Conservation (phyloP, 2,797 vertebrate genomes). For the Synaphobranchus kaupii region DNA sequence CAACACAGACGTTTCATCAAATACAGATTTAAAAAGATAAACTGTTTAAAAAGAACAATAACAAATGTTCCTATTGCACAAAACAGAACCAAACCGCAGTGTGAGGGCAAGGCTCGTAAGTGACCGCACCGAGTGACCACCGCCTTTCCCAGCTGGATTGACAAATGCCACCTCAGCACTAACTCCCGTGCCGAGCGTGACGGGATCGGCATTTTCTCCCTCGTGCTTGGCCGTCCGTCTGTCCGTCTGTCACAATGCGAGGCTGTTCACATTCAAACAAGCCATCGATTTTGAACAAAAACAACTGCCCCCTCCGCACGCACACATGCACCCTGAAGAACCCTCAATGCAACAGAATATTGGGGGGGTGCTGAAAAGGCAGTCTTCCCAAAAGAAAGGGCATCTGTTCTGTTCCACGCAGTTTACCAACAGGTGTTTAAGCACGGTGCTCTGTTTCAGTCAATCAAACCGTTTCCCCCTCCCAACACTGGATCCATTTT, state of each 20-base stretch:
- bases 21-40: background rate
- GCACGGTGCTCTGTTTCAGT: conserved; percentile 36
- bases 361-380: background rate
- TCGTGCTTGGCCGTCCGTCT: no score
- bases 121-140: no score
- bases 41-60: background rate
- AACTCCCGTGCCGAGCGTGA: background rate
- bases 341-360: background rate
- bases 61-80: background rate
- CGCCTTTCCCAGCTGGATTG: background rate
- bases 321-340: background rate
- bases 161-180: background rate
- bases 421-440: conserved; percentile 45
- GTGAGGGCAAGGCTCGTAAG: background rate
- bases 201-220: background rate
- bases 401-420: conserved; percentile 35
- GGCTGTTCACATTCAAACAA: background rate
- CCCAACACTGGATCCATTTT: background rate
- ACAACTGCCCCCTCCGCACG: background rate
- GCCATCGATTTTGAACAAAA: background rate
- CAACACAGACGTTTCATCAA: background rate
- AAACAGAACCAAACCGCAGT: background rate
- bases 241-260: background rate
- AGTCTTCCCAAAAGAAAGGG: conserved; percentile 26
- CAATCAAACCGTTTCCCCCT: conserved; percentile 38